These are phyloP conservation scores for Callipepla squamata DNA, from an alignment of 2,113 vertebrate species.

Conservation along the genomic window DNA sequence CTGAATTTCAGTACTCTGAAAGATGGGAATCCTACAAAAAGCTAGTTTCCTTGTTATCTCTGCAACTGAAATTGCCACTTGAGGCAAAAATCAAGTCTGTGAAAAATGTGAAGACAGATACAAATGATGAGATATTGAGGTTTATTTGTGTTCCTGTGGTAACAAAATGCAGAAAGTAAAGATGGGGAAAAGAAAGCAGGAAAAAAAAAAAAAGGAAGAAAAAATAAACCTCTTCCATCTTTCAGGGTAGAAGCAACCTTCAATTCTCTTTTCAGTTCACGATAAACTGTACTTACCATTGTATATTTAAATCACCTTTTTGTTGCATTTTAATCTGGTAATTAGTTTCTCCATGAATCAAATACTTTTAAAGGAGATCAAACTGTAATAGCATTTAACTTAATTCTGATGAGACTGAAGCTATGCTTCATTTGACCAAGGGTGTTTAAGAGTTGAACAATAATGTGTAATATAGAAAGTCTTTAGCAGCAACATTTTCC, in stretches of 20 bases:
- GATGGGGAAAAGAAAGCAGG: background rate
- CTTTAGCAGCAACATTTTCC: constrained; percentile 78
- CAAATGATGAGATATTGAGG: background rate
- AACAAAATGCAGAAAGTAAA: background rate
- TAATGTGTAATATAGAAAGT: constrained; percentile 76
- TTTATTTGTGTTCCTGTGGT: constrained; percentile 2
- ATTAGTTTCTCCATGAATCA: constrained; percentile 70
- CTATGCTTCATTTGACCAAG: constrained; percentile 76
- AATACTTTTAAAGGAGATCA: constrained; percentile 63
- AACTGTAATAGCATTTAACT: constrained; percentile 68
- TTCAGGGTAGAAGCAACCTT: background rate
- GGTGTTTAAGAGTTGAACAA: constrained; percentile 78
- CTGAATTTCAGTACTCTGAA: background rate
- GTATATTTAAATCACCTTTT: background rate
- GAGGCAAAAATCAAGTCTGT: constrained; percentile 2
- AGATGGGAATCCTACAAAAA: background rate
- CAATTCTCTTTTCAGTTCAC: background rate
- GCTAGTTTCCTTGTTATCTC: background rate
- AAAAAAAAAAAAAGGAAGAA: background rate
- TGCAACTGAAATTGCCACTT: background rate
- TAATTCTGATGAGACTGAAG: constrained; percentile 74
- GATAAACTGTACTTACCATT: background rate
- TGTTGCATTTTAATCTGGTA: constrained; percentile 66
- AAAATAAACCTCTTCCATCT: background rate
- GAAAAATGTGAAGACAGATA: background rate